Evolutionary conservation across 2,113 vertebrate species (phyloP).

Genomic region (Anser brachyrhynchus): DNA sequence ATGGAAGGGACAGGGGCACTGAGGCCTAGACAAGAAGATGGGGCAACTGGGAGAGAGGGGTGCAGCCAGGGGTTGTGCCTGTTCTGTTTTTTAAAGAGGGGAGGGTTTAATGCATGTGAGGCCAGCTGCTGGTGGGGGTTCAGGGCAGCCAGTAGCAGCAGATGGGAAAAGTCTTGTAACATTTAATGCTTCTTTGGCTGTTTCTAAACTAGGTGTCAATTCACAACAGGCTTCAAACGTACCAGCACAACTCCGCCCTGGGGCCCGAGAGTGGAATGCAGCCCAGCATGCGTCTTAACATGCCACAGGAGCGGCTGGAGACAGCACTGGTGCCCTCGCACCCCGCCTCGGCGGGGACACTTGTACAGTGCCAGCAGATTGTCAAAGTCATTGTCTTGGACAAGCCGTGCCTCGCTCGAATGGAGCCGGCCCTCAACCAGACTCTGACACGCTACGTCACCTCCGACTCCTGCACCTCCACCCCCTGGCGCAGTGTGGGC

Average conservation of each 20-base stretch:
- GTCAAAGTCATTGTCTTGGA: slow-evolving; percentile 99
- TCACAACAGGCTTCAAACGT: slow-evolving; percentile 99
- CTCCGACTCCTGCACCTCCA: slow-evolving; percentile 90
- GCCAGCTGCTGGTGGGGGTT: not conserved
- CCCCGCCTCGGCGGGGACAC: slow-evolving; percentile 88
- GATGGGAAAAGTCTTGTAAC: slow-evolving; percentile 94
- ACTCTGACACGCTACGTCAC: slow-evolving; percentile 91
- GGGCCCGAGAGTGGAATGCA: slow-evolving; percentile 87
- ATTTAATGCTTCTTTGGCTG: slow-evolving; percentile 99
- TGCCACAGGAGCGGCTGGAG: slow-evolving; percentile 82
- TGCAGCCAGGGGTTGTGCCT: not conserved
- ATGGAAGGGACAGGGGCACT: slow-evolving; percentile 28
- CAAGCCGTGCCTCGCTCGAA: slow-evolving; percentile 91
- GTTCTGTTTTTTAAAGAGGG: fast-evolving
- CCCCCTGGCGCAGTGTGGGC: slow-evolving; percentile 80
- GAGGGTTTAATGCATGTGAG: not conserved
- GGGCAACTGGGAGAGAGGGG: not conserved
- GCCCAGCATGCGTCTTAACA: slow-evolving; percentile 87
- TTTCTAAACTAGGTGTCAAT: slow-evolving; percentile 99
- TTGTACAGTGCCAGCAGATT: slow-evolving; percentile 99
- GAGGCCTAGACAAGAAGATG: not conserved
- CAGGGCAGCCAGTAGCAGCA: slow-evolving; percentile 75
- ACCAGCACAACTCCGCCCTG: slow-evolving; percentile 91
- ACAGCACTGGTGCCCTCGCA: slow-evolving; percentile 80
- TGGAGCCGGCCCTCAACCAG: slow-evolving; percentile 95